Percentiles rank a stretch among this genome's conserved stretches.
Conservation (phyloP, 2,113 vertebrate genomes). For the Alligator mississippiensis region DNA sequence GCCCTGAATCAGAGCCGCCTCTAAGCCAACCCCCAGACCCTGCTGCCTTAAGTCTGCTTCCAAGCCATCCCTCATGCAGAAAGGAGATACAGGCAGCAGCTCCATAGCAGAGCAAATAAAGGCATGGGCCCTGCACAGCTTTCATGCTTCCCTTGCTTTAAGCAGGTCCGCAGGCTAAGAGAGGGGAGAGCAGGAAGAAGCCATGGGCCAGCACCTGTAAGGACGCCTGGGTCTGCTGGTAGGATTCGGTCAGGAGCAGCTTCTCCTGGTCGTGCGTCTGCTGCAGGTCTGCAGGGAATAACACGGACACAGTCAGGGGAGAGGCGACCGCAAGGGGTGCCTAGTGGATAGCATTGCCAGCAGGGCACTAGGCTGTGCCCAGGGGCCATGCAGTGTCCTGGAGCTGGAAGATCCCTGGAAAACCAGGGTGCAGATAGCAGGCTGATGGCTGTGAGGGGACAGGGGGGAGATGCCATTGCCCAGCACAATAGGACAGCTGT, state of each 20-base stretch:
- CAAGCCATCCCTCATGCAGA: neutral
- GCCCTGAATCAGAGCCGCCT: neutral
- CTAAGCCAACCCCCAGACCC: neutral
- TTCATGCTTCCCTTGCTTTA: too few relatives aligned
- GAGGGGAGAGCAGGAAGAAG: too few relatives aligned
- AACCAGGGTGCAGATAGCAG: neutral
- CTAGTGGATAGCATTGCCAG: neutral
- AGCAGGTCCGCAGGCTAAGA: too few relatives aligned
- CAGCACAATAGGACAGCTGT: neutral
- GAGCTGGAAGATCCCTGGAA: neutral
- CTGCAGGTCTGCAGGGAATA: constrained; percentile 76
- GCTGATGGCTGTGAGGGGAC: neutral
- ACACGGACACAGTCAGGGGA: rapidly evolving
- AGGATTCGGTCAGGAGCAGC: constrained; percentile 71
- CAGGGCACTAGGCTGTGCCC: neutral
- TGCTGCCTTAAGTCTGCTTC: neutral
- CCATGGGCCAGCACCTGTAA: constrained; percentile 68
- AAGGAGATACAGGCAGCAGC: neutral
- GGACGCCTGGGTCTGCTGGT: constrained; percentile 71
- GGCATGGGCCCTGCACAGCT: neutral
- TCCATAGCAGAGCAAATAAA: neutral
- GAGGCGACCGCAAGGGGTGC: neutral
- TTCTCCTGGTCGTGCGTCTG: constrained; percentile 79
- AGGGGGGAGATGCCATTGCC: neutral
- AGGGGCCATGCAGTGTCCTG: neutral